Percentiles rank a stretch among this genome's conserved stretches.
These are phyloP conservation scores for Aethes cnicana DNA, from an alignment of 2,888 invertebrate species.

Conservation along the genomic window DNA sequence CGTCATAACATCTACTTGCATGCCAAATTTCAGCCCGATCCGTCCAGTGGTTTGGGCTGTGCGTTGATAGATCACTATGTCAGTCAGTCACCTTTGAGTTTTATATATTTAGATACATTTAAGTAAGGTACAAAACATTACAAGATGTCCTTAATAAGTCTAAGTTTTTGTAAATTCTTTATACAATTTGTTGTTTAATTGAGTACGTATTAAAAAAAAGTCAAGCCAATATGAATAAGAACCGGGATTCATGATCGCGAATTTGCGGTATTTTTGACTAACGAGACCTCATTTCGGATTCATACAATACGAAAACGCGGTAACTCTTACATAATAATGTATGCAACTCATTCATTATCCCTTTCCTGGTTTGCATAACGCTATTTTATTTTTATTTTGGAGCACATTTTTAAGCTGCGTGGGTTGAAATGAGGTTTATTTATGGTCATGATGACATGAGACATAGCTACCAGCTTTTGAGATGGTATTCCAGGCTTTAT, in stretches of 20 bases:
- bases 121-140: too few species aligned
- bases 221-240: conserved; percentile 19
- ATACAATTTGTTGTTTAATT: conserved; percentile 23
- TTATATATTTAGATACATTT: too few species aligned
- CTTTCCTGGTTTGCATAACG: conserved; percentile 25
- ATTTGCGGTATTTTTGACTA: conserved; percentile 25
- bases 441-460: too few species aligned
- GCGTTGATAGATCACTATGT: too few species aligned
- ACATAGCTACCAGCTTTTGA: too few species aligned
- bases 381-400: conserved; percentile 16
- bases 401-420: conserved; percentile 14
- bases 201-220: conserved; percentile 23
- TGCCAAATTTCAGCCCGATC: too few species aligned
- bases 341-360: conserved; percentile 33
- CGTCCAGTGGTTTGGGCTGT: too few species aligned
- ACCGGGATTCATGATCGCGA: conserved; percentile 10
- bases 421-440: not conserved
- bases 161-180: too few species aligned
- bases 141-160: too few species aligned
- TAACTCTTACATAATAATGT: conserved; percentile 31
- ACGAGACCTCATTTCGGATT: conserved; percentile 32
- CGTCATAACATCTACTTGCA: too few species aligned
- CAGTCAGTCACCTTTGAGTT: too few species aligned
- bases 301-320: conserved; percentile 31
- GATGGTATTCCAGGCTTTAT: too few species aligned